Evolutionary conservation across 2,797 vertebrate genomes (phyloP), one percentile per base, ranked within the genome.

Genomic region (Geotrypetes seraphini): DNA sequence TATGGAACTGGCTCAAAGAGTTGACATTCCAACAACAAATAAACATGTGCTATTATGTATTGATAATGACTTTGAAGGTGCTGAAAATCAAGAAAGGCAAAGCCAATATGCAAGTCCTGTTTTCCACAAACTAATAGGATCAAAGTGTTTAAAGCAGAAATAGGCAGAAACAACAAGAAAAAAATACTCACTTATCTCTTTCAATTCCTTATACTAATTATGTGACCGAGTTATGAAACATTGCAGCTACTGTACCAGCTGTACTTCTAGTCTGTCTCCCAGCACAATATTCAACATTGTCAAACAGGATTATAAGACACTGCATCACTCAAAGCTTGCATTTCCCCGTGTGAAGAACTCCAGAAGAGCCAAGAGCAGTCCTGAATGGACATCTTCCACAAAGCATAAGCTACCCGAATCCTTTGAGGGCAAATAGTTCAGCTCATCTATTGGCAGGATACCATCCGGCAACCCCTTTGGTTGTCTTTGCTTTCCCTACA

Each of bases 261-360:
- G 25, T 54, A 47, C 36, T 35, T 10, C 47, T 46, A 53, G 35
- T 48, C 36, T 41, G 43, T 36, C 51, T 43, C 21, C 33, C 22
- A 50, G 56, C 47, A 40, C 22, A 52, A 60, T 39, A 50, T 46
- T 50, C 40, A 63, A 21, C 12, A n/a, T 22, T 63, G 64, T 60
- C 62, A 55, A 50, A 32, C 36, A 46, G 0, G 1, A 68, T 66
- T 53, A 58, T 47, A 26, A 41, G 39, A 49, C 27, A 47, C 54
- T 36, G 44, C 53, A 47, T 65, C 53, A 61, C 23, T 23, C 16
- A 11, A 45, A 35, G 28, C 47, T 58, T n/a, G n/a, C n/a, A n/a
- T 36, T 31, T 28, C 33, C 41, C 32, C 17, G 47, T 44, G 28
- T 10, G 15, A 0, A 4, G n/a, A n/a, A n/a, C n/a, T n/a, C n/a